Evolutionary conservation across 2,797 vertebrate genomes (phyloP), one percentile per base, ranked within the genome.

Genomic region (Argentina silus): DNA sequence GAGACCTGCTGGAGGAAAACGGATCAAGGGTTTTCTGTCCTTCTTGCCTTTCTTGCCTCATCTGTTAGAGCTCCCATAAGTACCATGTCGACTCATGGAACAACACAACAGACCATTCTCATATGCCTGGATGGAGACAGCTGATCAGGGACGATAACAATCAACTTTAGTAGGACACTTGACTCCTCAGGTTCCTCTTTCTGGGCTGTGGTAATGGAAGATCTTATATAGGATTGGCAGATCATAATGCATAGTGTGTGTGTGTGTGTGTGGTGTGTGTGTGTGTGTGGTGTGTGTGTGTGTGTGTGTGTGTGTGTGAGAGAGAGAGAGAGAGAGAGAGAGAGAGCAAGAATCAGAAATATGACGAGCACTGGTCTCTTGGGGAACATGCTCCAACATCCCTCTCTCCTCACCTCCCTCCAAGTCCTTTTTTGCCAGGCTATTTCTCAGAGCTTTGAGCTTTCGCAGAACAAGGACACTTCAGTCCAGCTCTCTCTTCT

Each of bases 61-160:
- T 78, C 79, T 78, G 67, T 78, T 51, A 7, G 69, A 69, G 60
- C 76, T 79, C 78, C 80, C 74, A 76, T 78, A 73, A 67, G 71
- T 84, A 82, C 83, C 1, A 10, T 17, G 56, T 80, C 47, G 56
- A 9, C 60, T 14, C n/a, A 14, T n/a, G 50, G 48, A 50, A 72
- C 60, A 72, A 55, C 36, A 72, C 72, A 27, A 14, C 53, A 14
- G 27, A 9, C 14, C 63, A 36, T 12, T 27, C 10, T 43, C 44
- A 19, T 42, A 43, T 44, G 72, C 72, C 72, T 76, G 60, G 75
- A 47, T 53, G 71, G 77, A 47, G 27, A 42, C 70, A 57, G 55
- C 48, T 70, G 64, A 81, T 36, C 59, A 53, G 42, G 59, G 65
- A 23, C 15, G 68, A 9, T 6, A 44, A 73, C 47, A 66, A 67